Evolutionary conservation across 1,140 invertebrate species (phyloP).

Genomic region (Anagrus nilaparvatae): DNA sequence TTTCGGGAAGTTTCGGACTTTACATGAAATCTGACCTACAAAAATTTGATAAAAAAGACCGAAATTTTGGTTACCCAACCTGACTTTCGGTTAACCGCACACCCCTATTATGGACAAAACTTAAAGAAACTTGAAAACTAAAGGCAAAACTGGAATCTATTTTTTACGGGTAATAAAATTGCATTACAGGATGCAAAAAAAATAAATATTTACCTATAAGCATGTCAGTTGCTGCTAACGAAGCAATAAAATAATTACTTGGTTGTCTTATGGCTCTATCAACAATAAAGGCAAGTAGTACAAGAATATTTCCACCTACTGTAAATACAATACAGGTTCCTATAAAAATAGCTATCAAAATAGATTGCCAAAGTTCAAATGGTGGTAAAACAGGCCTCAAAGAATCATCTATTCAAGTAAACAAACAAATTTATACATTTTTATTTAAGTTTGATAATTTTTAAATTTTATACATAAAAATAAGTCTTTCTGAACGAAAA

Average conservation of each 20-base stretch:
- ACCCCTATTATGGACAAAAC: no score
- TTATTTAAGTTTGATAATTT: no score
- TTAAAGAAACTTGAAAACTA: background rate
- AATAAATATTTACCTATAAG: constrained; percentile 71
- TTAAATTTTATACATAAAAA: no score
- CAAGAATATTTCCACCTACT: constrained; percentile 91
- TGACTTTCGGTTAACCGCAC: no score
- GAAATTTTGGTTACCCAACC: no score
- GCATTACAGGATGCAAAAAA: constrained; percentile 3
- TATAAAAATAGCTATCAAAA: constrained; percentile 83
- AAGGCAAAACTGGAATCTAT: background rate
- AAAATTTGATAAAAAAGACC: no score
- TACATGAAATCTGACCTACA: no score
- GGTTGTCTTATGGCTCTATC: constrained; percentile 96
- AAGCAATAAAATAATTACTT: constrained; percentile 99
- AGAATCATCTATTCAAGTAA: constrained; percentile 18
- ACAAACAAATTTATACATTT: no score
- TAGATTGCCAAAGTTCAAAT: constrained; percentile 82
- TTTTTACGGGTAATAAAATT: background rate
- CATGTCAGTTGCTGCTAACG: constrained; percentile 94
- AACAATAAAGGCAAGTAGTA: constrained; percentile 91
- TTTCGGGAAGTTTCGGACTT: no score
- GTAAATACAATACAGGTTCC: constrained; percentile 85
- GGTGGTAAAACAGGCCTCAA: constrained; percentile 62
- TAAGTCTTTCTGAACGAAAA: no score